phyloP scores from a whole-genome alignment of 2,797 vertebrate genomes.

The Rhinella marina region DNA sequence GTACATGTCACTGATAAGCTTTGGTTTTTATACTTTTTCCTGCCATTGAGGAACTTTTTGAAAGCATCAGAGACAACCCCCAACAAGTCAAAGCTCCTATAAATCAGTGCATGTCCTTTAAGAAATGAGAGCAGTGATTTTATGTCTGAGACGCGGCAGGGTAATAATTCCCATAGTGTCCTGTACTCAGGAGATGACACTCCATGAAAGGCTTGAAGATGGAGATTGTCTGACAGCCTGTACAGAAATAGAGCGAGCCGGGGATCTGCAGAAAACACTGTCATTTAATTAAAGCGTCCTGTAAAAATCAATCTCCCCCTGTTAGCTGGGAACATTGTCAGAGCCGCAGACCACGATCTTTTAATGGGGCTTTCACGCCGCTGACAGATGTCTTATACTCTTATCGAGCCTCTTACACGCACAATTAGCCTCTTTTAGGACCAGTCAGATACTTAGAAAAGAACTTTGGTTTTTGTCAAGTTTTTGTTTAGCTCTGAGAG shows the following conservation, averaged over 20 bases:
- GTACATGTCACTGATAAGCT: too few relatives aligned
- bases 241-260: background rate
- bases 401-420: conserved; percentile 9
- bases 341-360: background rate
- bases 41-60: too few relatives aligned
- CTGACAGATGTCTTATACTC: conserved; percentile 3
- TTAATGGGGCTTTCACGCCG: background rate
- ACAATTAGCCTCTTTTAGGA: conserved; percentile 10
- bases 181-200: background rate
- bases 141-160: background rate
- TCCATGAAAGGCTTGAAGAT: background rate
- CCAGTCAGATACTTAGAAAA: background rate
- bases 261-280: background rate
- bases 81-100: background rate
- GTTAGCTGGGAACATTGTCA: conserved; percentile 28
- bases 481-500: background rate
- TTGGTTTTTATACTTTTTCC: too few relatives aligned
- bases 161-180: background rate
- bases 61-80: background rate
- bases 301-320: conserved; percentile 38
- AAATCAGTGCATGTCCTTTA: background rate
- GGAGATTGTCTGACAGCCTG: background rate
- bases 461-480: background rate
- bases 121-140: background rate
- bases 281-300: conserved; percentile 32